Evolutionary conservation across 64 coral and sea anemone genomes (phyloP), one percentile per base, ranked within the genome.

Genomic region (Stichodactyla helianthus): DNA sequence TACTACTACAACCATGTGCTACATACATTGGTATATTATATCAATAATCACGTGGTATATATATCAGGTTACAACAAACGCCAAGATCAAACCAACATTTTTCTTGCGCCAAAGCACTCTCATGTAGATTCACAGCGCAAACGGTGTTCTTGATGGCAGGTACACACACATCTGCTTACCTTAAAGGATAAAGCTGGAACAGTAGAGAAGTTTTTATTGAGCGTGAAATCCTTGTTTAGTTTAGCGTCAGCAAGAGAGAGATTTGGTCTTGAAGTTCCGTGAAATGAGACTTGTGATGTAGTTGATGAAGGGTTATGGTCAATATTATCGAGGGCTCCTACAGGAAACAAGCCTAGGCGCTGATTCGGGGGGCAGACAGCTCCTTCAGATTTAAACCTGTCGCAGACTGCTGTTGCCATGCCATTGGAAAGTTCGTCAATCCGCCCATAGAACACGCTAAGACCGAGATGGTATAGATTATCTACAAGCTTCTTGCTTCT

Each of bases 251-350:
- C 50, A 81, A 80, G 83, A 53, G 83, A 77, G 14, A 86, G 68
- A 18, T 70, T 53, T 64, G 70, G 82, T 55, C 52, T 86, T 55
- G 82, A 62, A 79, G 14, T 10, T 17, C 89, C 60, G n/a, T 91
- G 85, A 82, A 91, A 91, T 18, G 89, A 87, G 54, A 84, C 89
- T 57, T 91, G 76, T 70, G 89, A 84, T 87, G 77, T 91, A 54
- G 74, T 91, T 55, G 89, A 86, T 54, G 89, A 91, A 35, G 89
- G 89, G 20, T 91, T 91, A 22, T 91, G 54, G 52, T 91, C 89
- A 67, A 86, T 82, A 74, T 87, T 82, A 84, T 86, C 84, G 51
- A 91, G 55, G 13, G 88, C 88, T 28, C 79, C 88, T 77, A 90
- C 67, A 59, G 51, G 84, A 77, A 90, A 78, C 52, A 85, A 55